Percentiles rank a stretch among this genome's conserved stretches.
Conservation (phyloP, 2,888 invertebrate species). For the Chloroclystis v-ata region DNA sequence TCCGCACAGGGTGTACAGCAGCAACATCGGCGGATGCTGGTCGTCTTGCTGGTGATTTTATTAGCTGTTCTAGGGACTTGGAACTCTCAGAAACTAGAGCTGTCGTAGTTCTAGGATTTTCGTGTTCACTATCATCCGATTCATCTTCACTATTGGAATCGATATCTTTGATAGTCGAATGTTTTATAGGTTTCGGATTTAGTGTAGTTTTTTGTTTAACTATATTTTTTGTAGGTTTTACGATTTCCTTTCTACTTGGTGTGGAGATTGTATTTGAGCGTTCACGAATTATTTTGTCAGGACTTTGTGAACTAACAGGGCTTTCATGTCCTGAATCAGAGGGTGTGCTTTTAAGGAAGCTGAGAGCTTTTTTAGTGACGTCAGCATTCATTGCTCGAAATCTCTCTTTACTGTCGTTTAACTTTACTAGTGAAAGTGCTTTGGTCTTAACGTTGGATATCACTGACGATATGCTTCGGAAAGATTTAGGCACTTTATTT, state of each 20-base stretch:
- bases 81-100: slow-evolving; percentile 37
- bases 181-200: slow-evolving; percentile 5
- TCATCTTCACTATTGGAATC: slow-evolving; percentile 38
- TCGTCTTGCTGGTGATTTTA: slow-evolving; percentile 59
- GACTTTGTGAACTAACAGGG: slow-evolving; percentile 34
- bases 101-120: slow-evolving; percentile 34
- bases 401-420: slow-evolving; percentile 48
- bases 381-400: slow-evolving; percentile 40
- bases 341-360: slow-evolving; percentile 51
- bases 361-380: slow-evolving; percentile 51
- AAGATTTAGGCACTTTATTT: slow-evolving; percentile 44
- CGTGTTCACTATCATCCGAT: slow-evolving; percentile 41
- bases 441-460: slow-evolving; percentile 75
- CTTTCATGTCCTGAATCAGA: slow-evolving; percentile 51
- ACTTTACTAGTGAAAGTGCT: slow-evolving; percentile 71
- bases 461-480: slow-evolving; percentile 60
- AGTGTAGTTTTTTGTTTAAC: slow-evolving; percentile 9
- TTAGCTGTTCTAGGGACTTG: slow-evolving; percentile 53
- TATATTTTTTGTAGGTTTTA: slow-evolving; percentile 8
- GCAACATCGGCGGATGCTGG: slow-evolving; percentile 50
- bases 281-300: slow-evolving; percentile 18
- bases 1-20: slow-evolving; percentile 35
- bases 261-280: slow-evolving; percentile 1
- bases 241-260: slow-evolving; percentile 10
- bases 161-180: slow-evolving; percentile 12